Conservation (phyloP, 2,797 vertebrate genomes). For the Remorina albescens region DNA sequence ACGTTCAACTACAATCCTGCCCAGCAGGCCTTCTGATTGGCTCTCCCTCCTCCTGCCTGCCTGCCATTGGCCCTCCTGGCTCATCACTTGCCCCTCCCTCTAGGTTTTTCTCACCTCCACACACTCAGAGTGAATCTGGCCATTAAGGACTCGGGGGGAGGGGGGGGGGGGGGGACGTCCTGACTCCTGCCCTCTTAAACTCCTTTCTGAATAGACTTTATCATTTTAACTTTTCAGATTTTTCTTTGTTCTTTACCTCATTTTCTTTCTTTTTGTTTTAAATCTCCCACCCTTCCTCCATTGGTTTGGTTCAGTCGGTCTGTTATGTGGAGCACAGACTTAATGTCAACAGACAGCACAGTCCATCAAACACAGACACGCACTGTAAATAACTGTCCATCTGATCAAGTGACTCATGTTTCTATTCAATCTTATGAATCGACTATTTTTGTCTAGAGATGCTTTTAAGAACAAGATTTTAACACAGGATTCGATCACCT, state of each 20-base stretch:
- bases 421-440: conserved; percentile 57
- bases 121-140: conserved; percentile 87
- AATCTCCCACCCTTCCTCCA: conserved; percentile 71
- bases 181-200: conserved; percentile 75
- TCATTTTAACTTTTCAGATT: conserved; percentile 82
- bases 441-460: conserved; percentile 73
- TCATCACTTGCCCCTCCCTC: conserved; percentile 83
- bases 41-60: conserved; percentile 78
- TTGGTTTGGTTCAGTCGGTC: conserved; percentile 57
- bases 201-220: conserved; percentile 90
- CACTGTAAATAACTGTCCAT: conserved; percentile 66
- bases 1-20: conserved; percentile 97
- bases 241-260: conserved; percentile 64
- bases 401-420: conserved; percentile 60
- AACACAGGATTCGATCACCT: conserved; percentile 69
- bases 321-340: conserved; percentile 57
- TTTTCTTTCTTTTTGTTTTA: conserved; percentile 69
- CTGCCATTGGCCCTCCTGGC: conserved; percentile 93
- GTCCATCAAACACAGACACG: conserved; percentile 45
- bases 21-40: conserved; percentile 97
- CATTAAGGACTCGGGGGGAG: conserved; percentile 88
- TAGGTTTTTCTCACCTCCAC: conserved; percentile 86
- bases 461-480: conserved; percentile 78
- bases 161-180: conserved; percentile 72
- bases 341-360: conserved; percentile 42